phyloP scores from a whole-genome alignment of 2,113 vertebrate genomes.

The Xyrauchen texanus region DNA sequence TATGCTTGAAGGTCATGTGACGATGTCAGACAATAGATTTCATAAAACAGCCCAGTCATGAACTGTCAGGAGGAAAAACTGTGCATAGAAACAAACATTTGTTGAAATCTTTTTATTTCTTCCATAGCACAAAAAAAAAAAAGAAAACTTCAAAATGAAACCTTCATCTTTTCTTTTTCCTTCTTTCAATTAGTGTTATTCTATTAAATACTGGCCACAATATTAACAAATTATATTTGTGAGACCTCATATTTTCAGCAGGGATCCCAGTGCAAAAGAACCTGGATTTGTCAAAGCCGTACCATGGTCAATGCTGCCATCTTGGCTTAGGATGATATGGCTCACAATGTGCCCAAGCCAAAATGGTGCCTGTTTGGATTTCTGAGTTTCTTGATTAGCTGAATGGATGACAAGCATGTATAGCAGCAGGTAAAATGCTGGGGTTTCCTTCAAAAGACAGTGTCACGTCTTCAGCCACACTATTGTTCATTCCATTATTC shows the following conservation, averaged over 20 bases:
- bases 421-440: conserved; percentile 76
- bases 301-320: no score
- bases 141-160: not conserved
- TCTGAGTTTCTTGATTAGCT: conserved; percentile 50
- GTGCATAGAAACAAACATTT: not conserved
- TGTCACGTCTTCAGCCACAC: conserved; percentile 51
- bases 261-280: no score
- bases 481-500: not conserved
- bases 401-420: conserved; percentile 39
- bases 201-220: not conserved
- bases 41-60: conserved; percentile 20
- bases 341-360: no score
- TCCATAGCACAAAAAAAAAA: not conserved
- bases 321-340: no score
- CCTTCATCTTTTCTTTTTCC: conserved; percentile 1
- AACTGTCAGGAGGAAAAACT: no score
- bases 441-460: conserved; percentile 57
- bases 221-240: no score
- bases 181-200: conserved; percentile 16
- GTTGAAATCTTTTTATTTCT: conserved; percentile 1
- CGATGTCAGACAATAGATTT: conserved; percentile 5
- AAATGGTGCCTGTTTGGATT: no score
- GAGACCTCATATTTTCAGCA: not conserved
- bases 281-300: no score
- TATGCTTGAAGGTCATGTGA: conserved; percentile 20